Percentiles rank a stretch among this genome's conserved stretches.
Conservation (phyloP, 2,797 vertebrate genomes). For the Ceyx erithaca region DNA sequence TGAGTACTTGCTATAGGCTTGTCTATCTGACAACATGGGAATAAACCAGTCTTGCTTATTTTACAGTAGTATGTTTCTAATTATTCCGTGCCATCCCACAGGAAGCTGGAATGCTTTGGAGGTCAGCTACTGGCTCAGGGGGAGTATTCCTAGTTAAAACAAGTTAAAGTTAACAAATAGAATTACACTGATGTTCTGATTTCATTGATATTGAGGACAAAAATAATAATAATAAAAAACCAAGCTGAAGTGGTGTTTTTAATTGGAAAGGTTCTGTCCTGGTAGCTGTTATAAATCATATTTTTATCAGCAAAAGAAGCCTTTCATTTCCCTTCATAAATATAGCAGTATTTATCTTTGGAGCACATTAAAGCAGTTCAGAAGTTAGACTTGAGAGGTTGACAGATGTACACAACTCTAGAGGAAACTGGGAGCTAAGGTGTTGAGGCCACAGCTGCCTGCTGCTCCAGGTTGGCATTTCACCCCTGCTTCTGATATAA, state of each 20-base stretch:
- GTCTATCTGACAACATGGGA: slow-evolving; percentile 51
- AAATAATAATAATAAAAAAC: not conserved
- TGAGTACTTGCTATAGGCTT: slow-evolving; percentile 44
- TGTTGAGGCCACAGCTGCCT: not conserved
- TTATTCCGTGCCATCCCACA: slow-evolving; percentile 66
- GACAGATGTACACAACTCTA: not conserved
- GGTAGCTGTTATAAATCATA: slow-evolving; percentile 25
- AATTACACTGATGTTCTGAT: slow-evolving; percentile 48
- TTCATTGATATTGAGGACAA: slow-evolving; percentile 30
- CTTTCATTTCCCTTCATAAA: slow-evolving; percentile 43
- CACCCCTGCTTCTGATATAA: slow-evolving; percentile 2
- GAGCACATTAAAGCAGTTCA: slow-evolving; percentile 33
- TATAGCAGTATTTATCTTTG: slow-evolving; percentile 33
- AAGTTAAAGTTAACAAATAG: slow-evolving; percentile 65
- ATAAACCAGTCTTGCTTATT: slow-evolving; percentile 47
- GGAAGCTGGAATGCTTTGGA: slow-evolving; percentile 60
- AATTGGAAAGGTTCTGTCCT: slow-evolving; percentile 49
- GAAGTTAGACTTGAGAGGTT: slow-evolving; percentile 9
- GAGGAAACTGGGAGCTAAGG: not conserved
- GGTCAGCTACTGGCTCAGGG: slow-evolving; percentile 47
- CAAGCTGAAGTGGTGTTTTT: slow-evolving; percentile 55
- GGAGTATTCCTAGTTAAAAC: slow-evolving; percentile 66
- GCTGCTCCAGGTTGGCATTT: not conserved
- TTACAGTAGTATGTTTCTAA: slow-evolving; percentile 64
- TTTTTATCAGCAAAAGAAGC: slow-evolving; percentile 44